phyloP scores from a whole-genome alignment of 2,797 vertebrate genomes.

The Zonotrichia albicollis region DNA sequence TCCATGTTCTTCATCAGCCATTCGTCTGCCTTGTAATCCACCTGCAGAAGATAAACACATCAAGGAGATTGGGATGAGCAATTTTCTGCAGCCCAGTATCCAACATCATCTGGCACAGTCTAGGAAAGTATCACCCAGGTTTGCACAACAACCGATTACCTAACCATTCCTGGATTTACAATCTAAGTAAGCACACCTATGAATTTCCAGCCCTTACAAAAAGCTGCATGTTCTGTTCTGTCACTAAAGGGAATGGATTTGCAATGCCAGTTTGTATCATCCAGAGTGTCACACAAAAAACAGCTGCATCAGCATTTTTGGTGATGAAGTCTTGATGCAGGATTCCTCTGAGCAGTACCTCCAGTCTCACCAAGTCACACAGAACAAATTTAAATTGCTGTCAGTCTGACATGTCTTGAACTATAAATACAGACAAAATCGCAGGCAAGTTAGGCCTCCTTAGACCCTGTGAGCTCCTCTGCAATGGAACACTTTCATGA shows the following conservation, averaged over 20 bases:
- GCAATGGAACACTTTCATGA: background rate
- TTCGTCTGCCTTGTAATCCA: constrained; percentile 96
- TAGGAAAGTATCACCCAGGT: background rate
- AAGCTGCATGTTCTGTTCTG: background rate
- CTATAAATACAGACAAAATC: background rate
- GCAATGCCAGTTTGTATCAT: background rate
- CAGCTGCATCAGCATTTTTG: background rate
- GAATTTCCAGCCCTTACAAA: background rate
- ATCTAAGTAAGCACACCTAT: background rate
- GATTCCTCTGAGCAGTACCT: background rate
- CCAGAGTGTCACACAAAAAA: background rate
- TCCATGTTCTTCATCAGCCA: constrained; percentile 99
- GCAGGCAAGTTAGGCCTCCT: background rate
- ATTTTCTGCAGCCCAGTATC: background rate
- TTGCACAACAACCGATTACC: background rate
- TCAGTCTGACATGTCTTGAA: background rate
- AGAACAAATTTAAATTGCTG: background rate
- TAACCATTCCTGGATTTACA: background rate
- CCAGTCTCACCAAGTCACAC: background rate
- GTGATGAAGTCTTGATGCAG: background rate
- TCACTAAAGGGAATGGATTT: background rate
- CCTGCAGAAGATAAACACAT: constrained; percentile 72
- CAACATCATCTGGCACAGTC: background rate
- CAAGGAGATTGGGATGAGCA: background rate
- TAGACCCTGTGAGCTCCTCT: background rate